Conservation (phyloP, 1,140 invertebrate species). For the Drosophila tsacasi region DNA sequence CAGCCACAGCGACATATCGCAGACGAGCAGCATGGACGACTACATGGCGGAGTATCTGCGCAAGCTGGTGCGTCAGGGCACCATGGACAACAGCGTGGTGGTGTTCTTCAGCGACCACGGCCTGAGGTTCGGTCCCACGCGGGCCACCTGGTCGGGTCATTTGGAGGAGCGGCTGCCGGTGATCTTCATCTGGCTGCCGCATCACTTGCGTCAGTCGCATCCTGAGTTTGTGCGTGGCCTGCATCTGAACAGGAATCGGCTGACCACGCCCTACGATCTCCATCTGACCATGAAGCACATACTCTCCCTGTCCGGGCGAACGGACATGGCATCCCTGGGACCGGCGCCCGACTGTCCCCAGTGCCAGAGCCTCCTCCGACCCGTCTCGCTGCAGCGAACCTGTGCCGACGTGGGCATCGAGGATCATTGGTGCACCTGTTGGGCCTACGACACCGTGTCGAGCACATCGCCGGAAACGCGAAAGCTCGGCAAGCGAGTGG, state of each 20-base stretch:
- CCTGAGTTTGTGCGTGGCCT: conserved; percentile 89
- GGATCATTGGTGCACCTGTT: conserved; percentile 93
- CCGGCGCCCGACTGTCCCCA: conserved; percentile 86
- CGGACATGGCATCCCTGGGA: conserved; percentile 75
- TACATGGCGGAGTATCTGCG: conserved; percentile 87
- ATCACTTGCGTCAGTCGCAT: conserved; percentile 89
- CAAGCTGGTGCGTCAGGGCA: conserved; percentile 86
- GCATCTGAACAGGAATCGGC: conserved; percentile 89
- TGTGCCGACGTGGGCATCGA: conserved; percentile 90
- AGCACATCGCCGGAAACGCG: conserved; percentile 84
- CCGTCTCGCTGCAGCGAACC: conserved; percentile 88
- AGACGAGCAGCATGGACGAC: conserved; percentile 89
- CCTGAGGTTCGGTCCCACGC: conserved; percentile 92
- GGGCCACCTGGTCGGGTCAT: conserved; percentile 89
- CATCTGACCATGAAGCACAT: conserved; percentile 88
- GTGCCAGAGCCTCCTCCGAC: conserved; percentile 89
- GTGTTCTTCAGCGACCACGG: conserved; percentile 97
- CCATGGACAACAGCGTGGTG: conserved; percentile 89
- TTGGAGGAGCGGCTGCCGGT: conserved; percentile 96
- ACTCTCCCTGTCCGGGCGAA: conserved; percentile 84
- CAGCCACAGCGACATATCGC: conserved; percentile 92
- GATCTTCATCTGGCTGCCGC: conserved; percentile 92
- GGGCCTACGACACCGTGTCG: conserved; percentile 85
- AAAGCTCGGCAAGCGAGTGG: conserved; percentile 85
- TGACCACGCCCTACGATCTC: conserved; percentile 94